These are phyloP conservation scores for Orchestes rusci DNA, from an alignment of 2,888 invertebrate genomes.

Conservation along the genomic window DNA sequence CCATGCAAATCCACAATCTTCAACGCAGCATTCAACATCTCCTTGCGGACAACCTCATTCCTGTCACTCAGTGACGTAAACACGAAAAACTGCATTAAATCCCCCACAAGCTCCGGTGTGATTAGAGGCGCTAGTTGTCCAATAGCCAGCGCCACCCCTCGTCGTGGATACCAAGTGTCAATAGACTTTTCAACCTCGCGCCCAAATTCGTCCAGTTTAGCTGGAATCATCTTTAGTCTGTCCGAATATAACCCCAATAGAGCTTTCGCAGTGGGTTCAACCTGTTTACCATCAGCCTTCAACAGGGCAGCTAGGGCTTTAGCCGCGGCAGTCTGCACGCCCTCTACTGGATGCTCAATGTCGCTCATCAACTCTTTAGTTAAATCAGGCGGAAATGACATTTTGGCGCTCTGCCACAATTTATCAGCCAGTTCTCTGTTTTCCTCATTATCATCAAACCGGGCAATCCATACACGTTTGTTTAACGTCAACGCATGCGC, in stretches of 20 bases:
- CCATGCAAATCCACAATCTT: constrained; percentile 89
- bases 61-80: constrained; percentile 81
- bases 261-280: constrained; percentile 53
- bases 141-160: constrained; percentile 81
- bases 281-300: constrained; percentile 47
- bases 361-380: constrained; percentile 57
- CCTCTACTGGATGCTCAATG: constrained; percentile 72
- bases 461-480: constrained; percentile 75
- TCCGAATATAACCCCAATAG: constrained; percentile 69
- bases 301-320: constrained; percentile 67
- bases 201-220: constrained; percentile 85
- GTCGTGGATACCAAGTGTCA: constrained; percentile 86
- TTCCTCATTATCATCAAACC: constrained; percentile 70
- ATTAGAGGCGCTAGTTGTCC: constrained; percentile 70
- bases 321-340: constrained; percentile 78
- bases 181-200: constrained; percentile 76
- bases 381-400: constrained; percentile 48
- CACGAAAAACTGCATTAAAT: constrained; percentile 76
- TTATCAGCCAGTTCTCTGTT: constrained; percentile 59
- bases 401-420: constrained; percentile 54
- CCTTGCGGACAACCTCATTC: constrained; percentile 69
- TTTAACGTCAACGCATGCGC: constrained; percentile 55
- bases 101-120: constrained; percentile 59
- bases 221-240: constrained; percentile 74
- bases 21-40: constrained; percentile 92